Base-by-base conservation (phyloP, 2,888 invertebrate species). In the Polylopha cassiicola region DNA sequence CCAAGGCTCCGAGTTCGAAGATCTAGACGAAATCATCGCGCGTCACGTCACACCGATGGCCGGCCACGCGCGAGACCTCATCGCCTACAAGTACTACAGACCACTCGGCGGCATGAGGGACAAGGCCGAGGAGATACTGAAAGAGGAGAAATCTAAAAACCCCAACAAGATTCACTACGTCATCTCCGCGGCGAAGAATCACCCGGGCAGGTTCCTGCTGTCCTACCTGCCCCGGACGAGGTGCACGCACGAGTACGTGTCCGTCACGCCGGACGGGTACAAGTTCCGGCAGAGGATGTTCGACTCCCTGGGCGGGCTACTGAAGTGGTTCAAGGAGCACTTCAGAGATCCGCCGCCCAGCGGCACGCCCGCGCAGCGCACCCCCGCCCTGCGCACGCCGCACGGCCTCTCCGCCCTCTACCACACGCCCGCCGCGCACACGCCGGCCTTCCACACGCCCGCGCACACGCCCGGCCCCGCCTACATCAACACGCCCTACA, bases 271-370 rank as follows among this genome's bases (percentile, higher is more conserved):
- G 0, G 97, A 98, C 50, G 99, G 99, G 1, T 94, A 96, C 71
- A 89, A 93, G 37, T 99, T 96, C 74, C 87, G 99, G 13, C 91
- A 93, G 49, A 93, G 95, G 61, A 89, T 92, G 70, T 99, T 99
- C 74, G 92, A 93, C 51, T 91, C 94, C 0, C 86, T 97, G 1
- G 89, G 89, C 23, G 73, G 72, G 1, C 44, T 99, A 42, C 89
- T 99, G 58, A 92, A 93, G 44, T 99, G 98, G 98, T 99, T 99
- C 78, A 99, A 99, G 69, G 96, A 97, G 74, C 97, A 99, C 73
- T 99, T 97, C 85, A 87, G 95, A 50, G 98, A 98, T 63, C 95
- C 97, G 0, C 88, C 94, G 30, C 94, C 94, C 0, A 88, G 88
- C 3, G 87, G 88, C 11, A 93, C 93, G 3, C 93, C 81, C 0